Conservation (phyloP, 2,888 invertebrate species). For the Acrobasis suavella region DNA sequence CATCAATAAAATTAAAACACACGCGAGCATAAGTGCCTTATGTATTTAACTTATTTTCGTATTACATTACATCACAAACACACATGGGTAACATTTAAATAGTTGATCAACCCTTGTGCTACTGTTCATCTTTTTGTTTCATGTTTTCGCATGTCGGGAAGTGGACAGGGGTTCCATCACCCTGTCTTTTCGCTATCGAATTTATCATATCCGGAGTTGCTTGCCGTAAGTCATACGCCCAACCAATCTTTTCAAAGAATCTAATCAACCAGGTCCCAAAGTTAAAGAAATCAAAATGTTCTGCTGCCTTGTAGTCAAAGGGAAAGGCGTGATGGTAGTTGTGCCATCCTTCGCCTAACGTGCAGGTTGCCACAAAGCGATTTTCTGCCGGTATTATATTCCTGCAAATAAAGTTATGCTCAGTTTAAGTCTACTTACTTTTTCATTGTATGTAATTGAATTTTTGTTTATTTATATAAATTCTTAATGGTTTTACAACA, state of each 20-base stretch:
- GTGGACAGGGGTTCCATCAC: conserved; percentile 69
- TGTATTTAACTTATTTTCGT: no score
- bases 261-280: conserved; percentile 63
- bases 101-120: background rate
- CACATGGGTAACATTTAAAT: no score
- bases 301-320: conserved; percentile 84
- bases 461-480: no score
- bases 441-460: no score
- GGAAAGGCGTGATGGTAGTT: conserved; percentile 91
- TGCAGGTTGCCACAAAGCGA: conserved; percentile 82
- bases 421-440: no score
- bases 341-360: conserved; percentile 88
- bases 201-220: conserved; percentile 73
- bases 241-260: conserved; percentile 66
- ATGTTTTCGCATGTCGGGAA: conserved; percentile 41
- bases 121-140: conserved; percentile 4
- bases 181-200: conserved; percentile 65
- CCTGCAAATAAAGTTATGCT: conserved; percentile 61
- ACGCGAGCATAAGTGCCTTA: no score
- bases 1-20: no score
- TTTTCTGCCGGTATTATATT: conserved; percentile 85
- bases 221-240: conserved; percentile 69
- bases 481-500: no score
- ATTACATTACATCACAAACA: no score
- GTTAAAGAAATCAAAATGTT: conserved; percentile 76